Conservation (phyloP, 2,113 vertebrate species). For the Vulpes lagopus region DNA sequence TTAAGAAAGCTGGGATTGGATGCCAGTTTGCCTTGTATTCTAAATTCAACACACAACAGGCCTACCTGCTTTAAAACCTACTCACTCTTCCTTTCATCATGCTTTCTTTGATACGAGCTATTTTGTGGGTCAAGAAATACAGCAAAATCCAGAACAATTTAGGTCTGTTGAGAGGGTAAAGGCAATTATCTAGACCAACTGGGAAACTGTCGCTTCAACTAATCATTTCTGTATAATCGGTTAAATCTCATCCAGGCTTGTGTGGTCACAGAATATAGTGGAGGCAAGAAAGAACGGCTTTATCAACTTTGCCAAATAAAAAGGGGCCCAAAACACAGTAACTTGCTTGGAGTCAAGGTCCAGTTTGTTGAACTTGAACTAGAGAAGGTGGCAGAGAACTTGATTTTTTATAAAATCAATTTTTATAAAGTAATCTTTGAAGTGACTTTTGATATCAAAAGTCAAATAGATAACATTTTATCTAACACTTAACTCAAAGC, state of each 20-base stretch:
- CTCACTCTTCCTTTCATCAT: constrained; percentile 5
- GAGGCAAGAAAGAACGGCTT: constrained; percentile 37
- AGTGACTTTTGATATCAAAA: background rate
- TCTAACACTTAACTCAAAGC: background rate
- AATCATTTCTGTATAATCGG: background rate
- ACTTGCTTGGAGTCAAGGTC: background rate
- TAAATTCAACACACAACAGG: constrained; percentile 10
- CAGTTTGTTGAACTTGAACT: constrained; percentile 1
- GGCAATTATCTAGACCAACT: background rate
- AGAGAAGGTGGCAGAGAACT: background rate
- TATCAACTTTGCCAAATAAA: background rate
- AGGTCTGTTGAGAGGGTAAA: background rate
- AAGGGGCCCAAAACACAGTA: background rate
- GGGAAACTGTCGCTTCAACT: background rate
- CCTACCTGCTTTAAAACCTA: background rate
- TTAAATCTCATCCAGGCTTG: background rate
- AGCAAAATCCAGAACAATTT: constrained; percentile 35
- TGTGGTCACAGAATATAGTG: background rate
- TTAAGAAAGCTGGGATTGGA: background rate
- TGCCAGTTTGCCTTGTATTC: background rate
- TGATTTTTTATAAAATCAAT: background rate
- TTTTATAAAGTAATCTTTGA: background rate
- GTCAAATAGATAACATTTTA: background rate
- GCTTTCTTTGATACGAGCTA: constrained; percentile 32
- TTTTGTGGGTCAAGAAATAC: background rate